These are phyloP conservation scores for Hippocampus comes DNA, from an alignment of 2,113 vertebrate genomes.

Conservation along the genomic window DNA sequence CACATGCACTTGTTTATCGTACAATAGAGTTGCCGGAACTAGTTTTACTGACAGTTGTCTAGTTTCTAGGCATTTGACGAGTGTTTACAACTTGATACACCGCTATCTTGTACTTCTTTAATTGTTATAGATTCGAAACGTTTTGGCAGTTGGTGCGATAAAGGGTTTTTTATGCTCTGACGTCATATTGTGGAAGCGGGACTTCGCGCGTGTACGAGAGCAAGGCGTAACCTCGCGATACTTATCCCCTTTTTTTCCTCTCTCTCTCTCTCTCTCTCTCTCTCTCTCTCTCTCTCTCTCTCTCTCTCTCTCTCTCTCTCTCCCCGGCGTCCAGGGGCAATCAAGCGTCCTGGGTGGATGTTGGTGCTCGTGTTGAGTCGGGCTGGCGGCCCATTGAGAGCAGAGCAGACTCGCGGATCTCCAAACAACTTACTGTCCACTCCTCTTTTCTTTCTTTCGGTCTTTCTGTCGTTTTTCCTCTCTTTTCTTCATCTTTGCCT, in stretches of 20 bases:
- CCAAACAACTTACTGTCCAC: slow-evolving; percentile 4
- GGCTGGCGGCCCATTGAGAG: slow-evolving; percentile 30
- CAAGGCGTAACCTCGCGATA: slow-evolving; percentile 57
- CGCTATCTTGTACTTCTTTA: background rate
- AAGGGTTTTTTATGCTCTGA: background rate
- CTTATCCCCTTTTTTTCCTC: background rate
- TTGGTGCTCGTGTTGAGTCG: slow-evolving; percentile 33
- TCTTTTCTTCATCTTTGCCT: background rate
- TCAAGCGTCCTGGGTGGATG: slow-evolving; percentile 52
- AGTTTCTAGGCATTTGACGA: too few species aligned
- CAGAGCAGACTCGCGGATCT: slow-evolving; percentile 13
- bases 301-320: slow-evolving; percentile 6
- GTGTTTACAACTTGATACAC: background rate
- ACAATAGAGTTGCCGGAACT: too few species aligned
- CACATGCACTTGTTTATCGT: too few species aligned
- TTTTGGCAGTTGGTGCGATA: too few species aligned
- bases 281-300: slow-evolving; percentile 1
- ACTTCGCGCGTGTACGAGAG: slow-evolving; percentile 16
- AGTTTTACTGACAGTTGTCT: too few species aligned
- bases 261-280: slow-evolving; percentile 5
- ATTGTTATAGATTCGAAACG: too few species aligned
- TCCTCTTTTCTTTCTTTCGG: background rate
- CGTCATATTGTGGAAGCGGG: slow-evolving; percentile 19
- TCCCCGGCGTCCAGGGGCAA: slow-evolving; percentile 42
- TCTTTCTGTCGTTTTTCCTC: background rate